Conservation (phyloP, 2,888 invertebrate genomes). For the Caenorhabditis uteleia region DNA sequence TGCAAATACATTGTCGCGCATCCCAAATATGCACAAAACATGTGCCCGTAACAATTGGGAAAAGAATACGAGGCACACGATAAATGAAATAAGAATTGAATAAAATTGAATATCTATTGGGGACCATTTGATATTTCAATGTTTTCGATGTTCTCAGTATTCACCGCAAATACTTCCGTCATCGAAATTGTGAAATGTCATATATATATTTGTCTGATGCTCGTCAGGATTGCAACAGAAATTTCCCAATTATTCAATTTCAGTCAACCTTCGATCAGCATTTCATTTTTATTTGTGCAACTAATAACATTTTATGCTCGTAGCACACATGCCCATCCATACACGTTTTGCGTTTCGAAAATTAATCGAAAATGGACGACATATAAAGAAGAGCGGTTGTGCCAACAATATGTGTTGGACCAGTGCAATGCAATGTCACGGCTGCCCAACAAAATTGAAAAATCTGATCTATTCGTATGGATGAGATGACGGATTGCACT, state of each 20-base stretch:
- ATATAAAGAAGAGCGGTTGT: constrained; percentile 22
- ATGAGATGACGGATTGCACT: constrained; percentile 15
- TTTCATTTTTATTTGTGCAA: constrained; percentile 30
- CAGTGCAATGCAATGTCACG: constrained; percentile 8
- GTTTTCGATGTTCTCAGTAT: too few species aligned
- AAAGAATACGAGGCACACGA: too few species aligned
- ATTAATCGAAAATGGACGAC: constrained; percentile 36
- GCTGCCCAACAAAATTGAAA: constrained; percentile 31
- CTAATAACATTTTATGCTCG: constrained; percentile 39
- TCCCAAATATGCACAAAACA: constrained; percentile 24
- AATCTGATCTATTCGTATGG: constrained; percentile 38
- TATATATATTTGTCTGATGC: not conserved
- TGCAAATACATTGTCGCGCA: not conserved
- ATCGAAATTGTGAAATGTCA: not conserved
- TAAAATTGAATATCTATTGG: not conserved
- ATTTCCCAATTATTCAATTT: not conserved
- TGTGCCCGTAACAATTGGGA: constrained; percentile 17
- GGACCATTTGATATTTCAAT: not conserved
- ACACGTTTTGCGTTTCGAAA: constrained; percentile 31
- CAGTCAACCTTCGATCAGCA: not conserved
- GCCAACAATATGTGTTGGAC: constrained; percentile 17
- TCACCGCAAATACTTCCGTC: too few species aligned
- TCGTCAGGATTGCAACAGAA: not conserved
- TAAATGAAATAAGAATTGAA: too few species aligned
- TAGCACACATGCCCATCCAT: constrained; percentile 9